Evolutionary conservation across 2,113 vertebrate species (phyloP).

Genomic region (Anguilla rostrata): DNA sequence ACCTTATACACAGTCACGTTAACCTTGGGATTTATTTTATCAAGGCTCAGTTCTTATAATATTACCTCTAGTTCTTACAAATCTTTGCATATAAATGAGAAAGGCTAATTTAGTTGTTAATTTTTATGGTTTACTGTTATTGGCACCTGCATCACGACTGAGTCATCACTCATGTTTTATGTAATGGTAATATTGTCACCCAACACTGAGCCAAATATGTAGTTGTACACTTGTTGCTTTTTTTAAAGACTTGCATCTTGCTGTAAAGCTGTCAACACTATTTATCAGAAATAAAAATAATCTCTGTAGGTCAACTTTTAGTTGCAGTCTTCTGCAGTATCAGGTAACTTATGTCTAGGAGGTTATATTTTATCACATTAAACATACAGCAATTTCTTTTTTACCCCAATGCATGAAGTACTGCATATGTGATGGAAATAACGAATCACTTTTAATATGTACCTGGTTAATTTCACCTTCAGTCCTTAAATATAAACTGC

Average conservation of each 20-base stretch:
- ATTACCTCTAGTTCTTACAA: neutral
- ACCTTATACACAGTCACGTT: neutral
- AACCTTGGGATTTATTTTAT: neutral
- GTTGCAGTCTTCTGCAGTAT: slow-evolving; percentile 35
- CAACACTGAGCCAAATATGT: slow-evolving; percentile 42
- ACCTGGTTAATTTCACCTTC: neutral
- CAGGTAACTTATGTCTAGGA: slow-evolving; percentile 29
- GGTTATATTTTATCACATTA: slow-evolving; percentile 30
- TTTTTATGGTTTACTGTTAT: slow-evolving; percentile 50
- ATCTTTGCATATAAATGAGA: neutral
- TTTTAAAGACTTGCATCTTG: slow-evolving; percentile 56
- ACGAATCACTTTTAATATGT: neutral
- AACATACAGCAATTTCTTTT: slow-evolving; percentile 22
- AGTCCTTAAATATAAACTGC: neutral
- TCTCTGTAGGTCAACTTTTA: slow-evolving; percentile 46
- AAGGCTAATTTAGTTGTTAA: slow-evolving; percentile 44
- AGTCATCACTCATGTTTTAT: slow-evolving; percentile 59
- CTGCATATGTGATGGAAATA: neutral
- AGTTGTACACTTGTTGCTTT: slow-evolving; percentile 44
- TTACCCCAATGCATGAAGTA: slow-evolving; percentile 14
- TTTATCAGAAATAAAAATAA: slow-evolving; percentile 56
- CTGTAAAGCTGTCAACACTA: slow-evolving; percentile 63
- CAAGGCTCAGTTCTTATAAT: neutral
- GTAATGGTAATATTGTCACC: slow-evolving; percentile 54
- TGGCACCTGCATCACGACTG: slow-evolving; percentile 43